phyloP scores from a whole-genome alignment of 2,888 invertebrate species.

The Macrosoma leucophasiata region DNA sequence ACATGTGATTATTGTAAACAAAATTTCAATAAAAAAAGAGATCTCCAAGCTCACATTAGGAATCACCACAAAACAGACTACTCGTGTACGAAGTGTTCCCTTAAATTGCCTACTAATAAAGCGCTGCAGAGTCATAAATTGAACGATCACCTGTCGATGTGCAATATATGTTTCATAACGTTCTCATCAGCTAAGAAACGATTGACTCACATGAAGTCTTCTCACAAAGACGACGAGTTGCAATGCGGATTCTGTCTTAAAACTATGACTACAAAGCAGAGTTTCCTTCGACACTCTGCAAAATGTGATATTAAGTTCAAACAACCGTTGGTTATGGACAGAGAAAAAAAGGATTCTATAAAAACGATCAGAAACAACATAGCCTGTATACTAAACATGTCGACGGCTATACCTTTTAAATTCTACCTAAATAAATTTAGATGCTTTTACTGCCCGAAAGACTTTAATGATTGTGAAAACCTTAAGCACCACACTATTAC shows the following conservation, averaged over 20 bases:
- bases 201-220: constrained; percentile 47
- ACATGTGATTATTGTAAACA: constrained; percentile 42
- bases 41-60: constrained; percentile 43
- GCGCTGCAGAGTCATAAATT: constrained; percentile 42
- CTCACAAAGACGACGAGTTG: constrained; percentile 36
- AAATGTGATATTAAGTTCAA: constrained; percentile 16
- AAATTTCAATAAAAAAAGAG: constrained; percentile 46
- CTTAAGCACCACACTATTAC: constrained; percentile 46
- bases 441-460: constrained; percentile 59
- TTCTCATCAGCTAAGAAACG: constrained; percentile 43
- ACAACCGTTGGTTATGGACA: constrained; percentile 26
- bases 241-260: constrained; percentile 50
- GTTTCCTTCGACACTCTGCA: constrained; percentile 45
- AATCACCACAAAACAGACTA: constrained; percentile 41
- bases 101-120: constrained; percentile 34
- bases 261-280: constrained; percentile 42
- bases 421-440: constrained; percentile 50
- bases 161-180: constrained; percentile 49
- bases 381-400: constrained; percentile 51
- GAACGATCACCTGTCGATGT: constrained; percentile 43
- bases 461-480: constrained; percentile 45
- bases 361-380: constrained; percentile 45
- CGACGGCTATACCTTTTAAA: constrained; percentile 57
- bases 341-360: constrained; percentile 34
- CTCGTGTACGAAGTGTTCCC: constrained; percentile 41